A percentile compares a stretch with the other conserved stretches of the same genome.
phyloP scores from a whole-genome alignment of 92 coral and sea anemone species.

The Ricordea florida region DNA sequence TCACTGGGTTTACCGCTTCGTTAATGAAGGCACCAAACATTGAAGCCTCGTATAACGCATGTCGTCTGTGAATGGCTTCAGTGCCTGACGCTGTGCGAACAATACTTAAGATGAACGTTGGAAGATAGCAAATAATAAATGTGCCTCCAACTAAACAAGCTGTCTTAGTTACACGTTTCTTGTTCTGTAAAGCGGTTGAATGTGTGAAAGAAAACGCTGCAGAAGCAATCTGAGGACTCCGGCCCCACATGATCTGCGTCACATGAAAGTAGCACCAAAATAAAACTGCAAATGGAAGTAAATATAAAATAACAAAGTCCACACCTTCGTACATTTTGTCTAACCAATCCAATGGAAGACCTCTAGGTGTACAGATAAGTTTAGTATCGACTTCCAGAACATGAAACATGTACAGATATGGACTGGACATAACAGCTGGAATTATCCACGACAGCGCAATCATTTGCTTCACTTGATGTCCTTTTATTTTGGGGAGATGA shows the following conservation, averaged over 20 bases:
- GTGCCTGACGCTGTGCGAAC: slow-evolving; percentile 59
- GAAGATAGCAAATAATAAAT: slow-evolving; percentile 66
- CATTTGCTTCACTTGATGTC: slow-evolving; percentile 52
- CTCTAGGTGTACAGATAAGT: slow-evolving; percentile 51
- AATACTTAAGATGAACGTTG: slow-evolving; percentile 55
- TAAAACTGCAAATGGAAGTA: slow-evolving; percentile 57
- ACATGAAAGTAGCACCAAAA: slow-evolving; percentile 60
- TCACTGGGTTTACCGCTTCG: slow-evolving; percentile 72
- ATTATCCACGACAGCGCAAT: slow-evolving; percentile 55
- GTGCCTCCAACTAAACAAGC: slow-evolving; percentile 13
- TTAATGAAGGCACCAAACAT: slow-evolving; percentile 76
- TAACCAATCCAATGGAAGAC: slow-evolving; percentile 47
- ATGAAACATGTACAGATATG: slow-evolving; percentile 55
- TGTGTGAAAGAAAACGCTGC: not conserved
- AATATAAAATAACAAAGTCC: slow-evolving; percentile 35
- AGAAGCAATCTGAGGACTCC: slow-evolving; percentile 11
- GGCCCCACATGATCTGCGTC: slow-evolving; percentile 23
- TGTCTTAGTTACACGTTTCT: slow-evolving; percentile 20
- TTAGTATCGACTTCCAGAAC: slow-evolving; percentile 12
- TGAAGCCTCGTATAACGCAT: slow-evolving; percentile 58
- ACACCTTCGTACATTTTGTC: slow-evolving; percentile 58
- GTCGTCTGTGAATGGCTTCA: slow-evolving; percentile 30
- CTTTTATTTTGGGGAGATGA: slow-evolving; percentile 33
- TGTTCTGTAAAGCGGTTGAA: not conserved
- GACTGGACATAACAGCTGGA: slow-evolving; percentile 39